Evolutionary conservation across 2,888 invertebrate genomes (phyloP), one percentile per base, ranked within the genome.

Genomic region (Theodoxus fluviatilis): DNA sequence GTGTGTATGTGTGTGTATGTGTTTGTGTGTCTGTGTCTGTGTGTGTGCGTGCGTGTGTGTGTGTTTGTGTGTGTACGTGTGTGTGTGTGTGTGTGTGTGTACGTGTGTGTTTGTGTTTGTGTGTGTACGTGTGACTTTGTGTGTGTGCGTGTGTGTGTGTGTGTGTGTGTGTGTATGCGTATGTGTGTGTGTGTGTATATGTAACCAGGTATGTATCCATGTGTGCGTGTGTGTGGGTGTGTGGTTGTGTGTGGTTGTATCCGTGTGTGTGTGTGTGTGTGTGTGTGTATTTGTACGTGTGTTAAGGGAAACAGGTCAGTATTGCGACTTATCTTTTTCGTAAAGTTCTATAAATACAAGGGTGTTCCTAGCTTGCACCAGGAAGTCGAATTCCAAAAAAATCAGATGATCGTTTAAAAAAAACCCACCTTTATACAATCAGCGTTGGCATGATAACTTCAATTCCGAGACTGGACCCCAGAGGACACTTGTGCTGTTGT

Each of bases 121-220:
- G 12, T 52, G 52, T n/a, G 9, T 52, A 6, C 22, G 52, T 52
- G 52, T 52, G 52, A n/a, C n/a, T 52, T 18, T 52, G 52, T 52
- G 52, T 52, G 52, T 52, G 52, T 52, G 52, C 22, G 52, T 52
- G 52, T 52, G 52, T 52, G 52, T 52, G 52, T 52, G 52, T 52
- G 52, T 52, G 52, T 52, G 52, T 52, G 52, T 52, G 52, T 52
- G 52, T 52, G 52, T 52, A 25, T 52, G 61, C 31, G 47, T 43
- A 18, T 43, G 47, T 43, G 47, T 43, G 47, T 43, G n/a, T n/a
- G n/a, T n/a, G n/a, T n/a, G 6, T 12, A 7, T 33, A 31, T 31
- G 61, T 61, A 61, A 12, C 7, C 15, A 61, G 7, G 22, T 31
- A 61, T 28, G 31, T 61, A 9, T 25, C 7, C 9, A 61, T 15